Evolutionary conservation across 2,888 invertebrate genomes (phyloP).

Genomic region (Drosophila peninsularis): DNA sequence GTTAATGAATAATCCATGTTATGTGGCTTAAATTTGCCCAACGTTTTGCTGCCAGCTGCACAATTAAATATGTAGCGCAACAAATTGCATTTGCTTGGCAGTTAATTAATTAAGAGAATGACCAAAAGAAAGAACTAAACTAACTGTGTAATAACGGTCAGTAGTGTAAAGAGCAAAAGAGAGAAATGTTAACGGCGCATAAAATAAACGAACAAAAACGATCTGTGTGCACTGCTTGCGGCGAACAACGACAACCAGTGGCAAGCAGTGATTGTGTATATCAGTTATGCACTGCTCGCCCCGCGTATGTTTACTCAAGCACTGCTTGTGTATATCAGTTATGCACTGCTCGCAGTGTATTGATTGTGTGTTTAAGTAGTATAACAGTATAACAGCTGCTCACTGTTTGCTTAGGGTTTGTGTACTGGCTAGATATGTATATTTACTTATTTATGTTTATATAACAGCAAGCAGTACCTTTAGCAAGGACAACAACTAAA

Average conservation of each 20-base stretch:
- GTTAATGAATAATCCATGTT: slow-evolving; percentile 17
- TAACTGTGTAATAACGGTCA: not conserved
- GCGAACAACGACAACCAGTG: rapidly evolving
- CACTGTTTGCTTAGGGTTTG: slow-evolving; percentile 6
- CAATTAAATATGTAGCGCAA: slow-evolving; percentile 19
- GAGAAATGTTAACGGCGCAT: not conserved
- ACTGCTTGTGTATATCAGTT: not conserved
- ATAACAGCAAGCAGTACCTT: slow-evolving; percentile 3
- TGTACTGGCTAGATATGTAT: not conserved
- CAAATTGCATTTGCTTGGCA: slow-evolving; percentile 11
- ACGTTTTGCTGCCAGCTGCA: slow-evolving; percentile 1
- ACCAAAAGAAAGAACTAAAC: not conserved
- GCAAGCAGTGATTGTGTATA: not conserved
- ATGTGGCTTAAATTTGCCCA: slow-evolving; percentile 11
- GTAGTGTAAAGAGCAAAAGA: not conserved
- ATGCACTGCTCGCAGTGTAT: not conserved
- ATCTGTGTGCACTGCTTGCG: slow-evolving; percentile 9
- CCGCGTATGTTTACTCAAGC: not conserved
- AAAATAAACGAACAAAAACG: not conserved
- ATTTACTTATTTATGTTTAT: not conserved
- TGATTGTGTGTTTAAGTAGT: not conserved
- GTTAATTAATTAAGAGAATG: slow-evolving; percentile 10
- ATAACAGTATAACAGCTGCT: not conserved
- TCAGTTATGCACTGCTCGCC: not conserved
- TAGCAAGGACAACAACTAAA: not conserved